Percentiles rank a stretch among this genome's conserved stretches.
These are phyloP conservation scores for Nipponia nippon DNA, from an alignment of 2,113 vertebrate genomes.

Conservation along the genomic window DNA sequence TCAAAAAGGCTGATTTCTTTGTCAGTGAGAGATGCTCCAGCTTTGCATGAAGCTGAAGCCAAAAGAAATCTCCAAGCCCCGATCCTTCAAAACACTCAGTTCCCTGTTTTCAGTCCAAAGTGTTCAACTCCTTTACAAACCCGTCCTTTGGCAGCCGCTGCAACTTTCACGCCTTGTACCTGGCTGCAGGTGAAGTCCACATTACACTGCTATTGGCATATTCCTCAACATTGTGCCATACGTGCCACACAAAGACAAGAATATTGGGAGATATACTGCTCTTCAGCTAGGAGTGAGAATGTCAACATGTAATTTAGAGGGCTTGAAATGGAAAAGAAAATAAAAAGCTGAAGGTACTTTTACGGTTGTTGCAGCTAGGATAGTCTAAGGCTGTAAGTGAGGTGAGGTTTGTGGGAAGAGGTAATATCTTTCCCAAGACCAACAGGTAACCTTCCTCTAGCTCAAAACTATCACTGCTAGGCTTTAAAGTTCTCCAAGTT, in stretches of 20 bases:
- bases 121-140: not conserved
- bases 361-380: not conserved
- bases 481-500: not conserved
- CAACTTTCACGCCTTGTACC: not conserved
- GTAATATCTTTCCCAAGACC: not conserved
- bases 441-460: not conserved
- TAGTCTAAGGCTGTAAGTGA: not conserved
- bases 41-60: not conserved
- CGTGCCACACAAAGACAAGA: not conserved
- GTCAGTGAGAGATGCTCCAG: not conserved
- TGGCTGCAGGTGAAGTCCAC: not conserved
- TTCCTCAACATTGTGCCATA: accelerated
- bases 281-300: not conserved
- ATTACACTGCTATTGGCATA: not conserved
- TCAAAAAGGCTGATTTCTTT: not conserved
- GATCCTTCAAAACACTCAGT: not conserved
- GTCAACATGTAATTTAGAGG: not conserved
- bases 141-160: not conserved
- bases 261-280: not conserved
- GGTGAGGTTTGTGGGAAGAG: not conserved
- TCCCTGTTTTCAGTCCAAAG: not conserved
- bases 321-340: slow-evolving; percentile 22
- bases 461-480: not conserved
- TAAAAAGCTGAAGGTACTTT: not conserved
- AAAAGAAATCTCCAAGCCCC: not conserved